Conservation (phyloP, 2,797 vertebrate genomes). For the Nothura maculosa region DNA sequence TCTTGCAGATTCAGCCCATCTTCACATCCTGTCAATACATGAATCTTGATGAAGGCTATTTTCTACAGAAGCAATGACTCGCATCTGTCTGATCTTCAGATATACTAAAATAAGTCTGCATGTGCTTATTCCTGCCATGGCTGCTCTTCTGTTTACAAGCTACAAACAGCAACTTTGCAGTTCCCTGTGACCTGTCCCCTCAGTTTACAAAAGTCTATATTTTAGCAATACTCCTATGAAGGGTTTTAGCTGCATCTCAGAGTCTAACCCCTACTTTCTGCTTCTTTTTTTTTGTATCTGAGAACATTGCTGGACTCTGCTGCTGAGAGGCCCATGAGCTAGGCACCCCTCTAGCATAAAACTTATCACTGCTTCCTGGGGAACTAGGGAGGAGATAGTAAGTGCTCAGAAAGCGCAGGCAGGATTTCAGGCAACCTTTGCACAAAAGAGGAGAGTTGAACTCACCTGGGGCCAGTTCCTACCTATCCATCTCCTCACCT, state of each 20-base stretch:
- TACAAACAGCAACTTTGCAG: neutral
- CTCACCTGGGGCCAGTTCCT: neutral
- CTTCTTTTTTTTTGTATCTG: no score
- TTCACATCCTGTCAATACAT: neutral
- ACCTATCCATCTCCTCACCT: neutral
- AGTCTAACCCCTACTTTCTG: neutral
- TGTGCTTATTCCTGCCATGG: neutral
- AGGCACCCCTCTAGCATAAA: neutral
- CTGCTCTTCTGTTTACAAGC: neutral
- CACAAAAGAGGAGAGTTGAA: neutral
- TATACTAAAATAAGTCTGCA: accelerated
- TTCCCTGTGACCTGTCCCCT: neutral
- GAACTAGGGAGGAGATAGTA: neutral
- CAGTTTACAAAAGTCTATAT: neutral
- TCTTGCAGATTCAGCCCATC: neutral
- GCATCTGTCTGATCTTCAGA: neutral
- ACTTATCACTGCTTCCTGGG: neutral
- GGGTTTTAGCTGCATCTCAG: neutral
- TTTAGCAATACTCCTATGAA: neutral
- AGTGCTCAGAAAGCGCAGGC: neutral
- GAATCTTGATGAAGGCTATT: neutral
- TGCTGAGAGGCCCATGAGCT: neutral
- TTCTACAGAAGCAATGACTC: neutral
- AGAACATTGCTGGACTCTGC: neutral
- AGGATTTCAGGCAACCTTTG: neutral